Percentiles rank a stretch among this genome's conserved stretches.
Evolutionary conservation across 2,888 invertebrate genomes (phyloP).

Genomic region (Dryomyza anilis): DNA sequence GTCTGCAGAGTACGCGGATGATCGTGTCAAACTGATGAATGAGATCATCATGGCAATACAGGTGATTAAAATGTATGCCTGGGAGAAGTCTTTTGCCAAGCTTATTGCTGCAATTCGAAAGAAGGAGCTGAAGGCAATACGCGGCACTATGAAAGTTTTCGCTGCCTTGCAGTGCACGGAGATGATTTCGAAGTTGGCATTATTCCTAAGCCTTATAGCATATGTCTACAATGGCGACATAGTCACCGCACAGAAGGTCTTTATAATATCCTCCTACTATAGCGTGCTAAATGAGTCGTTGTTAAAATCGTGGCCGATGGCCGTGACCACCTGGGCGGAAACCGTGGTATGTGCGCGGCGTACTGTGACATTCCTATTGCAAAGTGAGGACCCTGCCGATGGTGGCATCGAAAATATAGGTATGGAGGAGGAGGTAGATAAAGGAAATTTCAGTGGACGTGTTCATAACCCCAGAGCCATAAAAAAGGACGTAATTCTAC

Average conservation of each 20-base stretch:
- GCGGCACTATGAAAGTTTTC: conserved; percentile 70
- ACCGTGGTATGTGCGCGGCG: conserved; percentile 74
- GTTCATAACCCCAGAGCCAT: conserved; percentile 46
- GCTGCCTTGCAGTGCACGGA: conserved; percentile 74
- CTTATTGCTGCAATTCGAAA: conserved; percentile 75
- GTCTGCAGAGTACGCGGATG: conserved; percentile 81
- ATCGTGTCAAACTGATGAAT: conserved; percentile 85
- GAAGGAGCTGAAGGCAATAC: conserved; percentile 72
- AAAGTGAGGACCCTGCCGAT: conserved; percentile 48
- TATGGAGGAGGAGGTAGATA: conserved; percentile 41
- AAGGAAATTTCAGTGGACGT: conserved; percentile 44
- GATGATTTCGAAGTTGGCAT: conserved; percentile 78
- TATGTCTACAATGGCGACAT: conserved; percentile 69
- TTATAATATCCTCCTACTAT: conserved; percentile 80
- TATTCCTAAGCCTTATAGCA: conserved; percentile 75
- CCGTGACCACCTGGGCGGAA: conserved; percentile 78
- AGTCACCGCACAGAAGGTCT: conserved; percentile 77
- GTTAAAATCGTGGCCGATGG: conserved; percentile 79
- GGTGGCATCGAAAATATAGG: conserved; percentile 47
- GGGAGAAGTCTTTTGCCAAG: conserved; percentile 79
- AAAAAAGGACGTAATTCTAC: conserved; percentile 56
- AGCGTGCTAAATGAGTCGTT: conserved; percentile 78
- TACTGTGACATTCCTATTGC: conserved; percentile 69
- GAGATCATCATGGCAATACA: conserved; percentile 85
- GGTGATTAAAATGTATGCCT: conserved; percentile 88